Percentiles rank a stretch among this genome's conserved stretches.
These are phyloP conservation scores for Oncorhynchus mykiss DNA, from an alignment of 2,113 vertebrate species.

Conservation along the genomic window DNA sequence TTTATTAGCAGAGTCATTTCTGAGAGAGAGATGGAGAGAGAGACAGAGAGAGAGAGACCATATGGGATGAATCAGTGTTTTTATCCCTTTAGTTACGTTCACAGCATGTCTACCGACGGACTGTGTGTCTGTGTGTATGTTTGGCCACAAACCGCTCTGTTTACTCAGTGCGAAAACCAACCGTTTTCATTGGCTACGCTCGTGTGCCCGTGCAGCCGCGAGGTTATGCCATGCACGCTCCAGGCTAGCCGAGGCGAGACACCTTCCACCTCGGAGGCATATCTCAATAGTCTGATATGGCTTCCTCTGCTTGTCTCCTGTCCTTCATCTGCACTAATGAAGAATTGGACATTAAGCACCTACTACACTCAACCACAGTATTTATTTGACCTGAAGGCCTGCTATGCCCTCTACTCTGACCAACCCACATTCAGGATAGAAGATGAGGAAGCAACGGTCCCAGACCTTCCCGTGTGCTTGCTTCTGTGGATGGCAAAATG, in stretches of 20 bases:
- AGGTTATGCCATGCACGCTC: slow-evolving; percentile 34
- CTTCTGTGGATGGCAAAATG: slow-evolving; percentile 18
- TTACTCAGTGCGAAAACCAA: slow-evolving; percentile 48
- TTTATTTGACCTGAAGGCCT: too few species aligned
- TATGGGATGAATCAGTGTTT: slow-evolving; percentile 47
- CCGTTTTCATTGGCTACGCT: slow-evolving; percentile 35
- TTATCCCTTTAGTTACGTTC: slow-evolving; percentile 26
- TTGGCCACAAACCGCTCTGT: slow-evolving; percentile 35
- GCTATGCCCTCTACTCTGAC: too few species aligned
- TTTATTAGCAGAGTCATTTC: too few species aligned
- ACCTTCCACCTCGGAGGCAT: neutral
- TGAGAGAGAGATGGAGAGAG: too few species aligned
- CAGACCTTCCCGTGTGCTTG: slow-evolving; percentile 6
- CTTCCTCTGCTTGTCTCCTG: neutral
- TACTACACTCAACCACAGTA: too few species aligned
- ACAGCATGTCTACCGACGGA: slow-evolving; percentile 28
- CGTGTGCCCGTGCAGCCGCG: slow-evolving; percentile 20
- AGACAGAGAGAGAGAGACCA: slow-evolving; percentile 12
- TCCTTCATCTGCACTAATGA: neutral
- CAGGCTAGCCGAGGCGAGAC: slow-evolving; percentile 29
- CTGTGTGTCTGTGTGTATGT: neutral
- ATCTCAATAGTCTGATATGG: neutral
- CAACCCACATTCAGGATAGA: too few species aligned
- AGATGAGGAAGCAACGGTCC: too few species aligned
- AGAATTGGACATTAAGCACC: too few species aligned